Evolutionary conservation across 2,113 vertebrate species (phyloP).

Genomic region (Chaetura pelagica): DNA sequence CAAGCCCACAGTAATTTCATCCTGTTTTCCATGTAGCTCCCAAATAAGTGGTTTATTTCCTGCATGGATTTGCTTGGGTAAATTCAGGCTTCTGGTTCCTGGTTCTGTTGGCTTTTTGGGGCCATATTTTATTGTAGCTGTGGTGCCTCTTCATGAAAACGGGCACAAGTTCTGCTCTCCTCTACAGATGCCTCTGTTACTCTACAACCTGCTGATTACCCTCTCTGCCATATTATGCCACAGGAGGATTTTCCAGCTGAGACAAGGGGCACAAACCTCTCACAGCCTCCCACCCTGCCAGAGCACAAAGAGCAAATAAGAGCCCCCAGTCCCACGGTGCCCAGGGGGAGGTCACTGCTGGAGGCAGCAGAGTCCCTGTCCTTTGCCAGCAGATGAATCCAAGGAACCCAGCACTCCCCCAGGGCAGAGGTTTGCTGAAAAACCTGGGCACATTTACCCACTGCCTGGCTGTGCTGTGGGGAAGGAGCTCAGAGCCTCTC

Average conservation of each 20-base stretch:
- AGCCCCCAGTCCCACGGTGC: not conserved
- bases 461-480: rapidly evolving
- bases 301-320: not conserved
- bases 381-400: not conserved
- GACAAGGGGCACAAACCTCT: rapidly evolving
- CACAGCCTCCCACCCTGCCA: not conserved
- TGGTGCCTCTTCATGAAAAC: not conserved
- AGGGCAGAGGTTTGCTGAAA: not conserved
- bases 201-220: not conserved
- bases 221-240: rapidly evolving
- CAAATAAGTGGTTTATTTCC: constrained; percentile 11
- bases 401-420: not conserved
- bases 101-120: not conserved
- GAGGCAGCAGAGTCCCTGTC: not conserved
- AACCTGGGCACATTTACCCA: not conserved
- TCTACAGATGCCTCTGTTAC: not conserved
- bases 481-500: not conserved
- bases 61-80: not conserved
- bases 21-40: rapidly evolving
- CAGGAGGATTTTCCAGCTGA: not conserved
- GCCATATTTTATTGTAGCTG: not conserved
- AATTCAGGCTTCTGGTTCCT: not conserved
- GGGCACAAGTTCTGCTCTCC: not conserved
- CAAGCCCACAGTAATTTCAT: not conserved
- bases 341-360: not conserved